Base-by-base conservation (phyloP, 2,888 invertebrate genomes). In the Nipponacmea schrenckii region DNA sequence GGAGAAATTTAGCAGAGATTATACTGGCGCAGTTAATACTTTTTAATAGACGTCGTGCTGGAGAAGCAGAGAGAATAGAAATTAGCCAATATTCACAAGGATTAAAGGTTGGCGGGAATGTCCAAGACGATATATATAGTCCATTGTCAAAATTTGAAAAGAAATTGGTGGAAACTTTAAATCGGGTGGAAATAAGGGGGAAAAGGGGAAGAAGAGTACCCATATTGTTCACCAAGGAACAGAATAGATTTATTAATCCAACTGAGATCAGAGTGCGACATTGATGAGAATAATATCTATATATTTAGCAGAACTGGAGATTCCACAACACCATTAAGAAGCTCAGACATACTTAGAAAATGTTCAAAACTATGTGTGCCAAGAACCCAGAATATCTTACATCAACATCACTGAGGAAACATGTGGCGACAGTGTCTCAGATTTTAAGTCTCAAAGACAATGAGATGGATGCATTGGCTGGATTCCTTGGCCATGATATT, bases 51-150 rank as follows among this genome's bases (percentile, higher is more conserved):
- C 20, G 56, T 56, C 56, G 56, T 56, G 56, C 56, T 20, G 56
- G 20, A 10, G 20, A 56, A 56, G 56, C 20, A n/a, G 56, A 20
- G n/a, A 56, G 20, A 14, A 56, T 56, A n/a, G 56, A 56, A 20
- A 24, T 56, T 20, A 20, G 20, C 56, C 20, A 56, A 20, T 56
- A 56, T 24, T 56, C n/a, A 20, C 20, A 56, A 7, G 56, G 56
- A 14, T 56, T 56, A 56, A 56, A 56, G 56, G 24, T 20, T 56
- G 56, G 56, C 10, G 56, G 56, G n/a, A 20, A 56, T n/a, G 56
- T 56, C n/a, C 56, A 56, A 56, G 56, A 56, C n/a, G 56, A 56
- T 56, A 56, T 56, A 56, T 56, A 56, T 56, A 56, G n/a, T 8
- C n/a, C 56, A 56, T 14, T 56, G 56, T 56, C 56, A 10, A 56